Evolutionary conservation across 2,797 vertebrate genomes (phyloP), one percentile per base, ranked within the genome.

Genomic region (Rhynchonycteris naso): DNA sequence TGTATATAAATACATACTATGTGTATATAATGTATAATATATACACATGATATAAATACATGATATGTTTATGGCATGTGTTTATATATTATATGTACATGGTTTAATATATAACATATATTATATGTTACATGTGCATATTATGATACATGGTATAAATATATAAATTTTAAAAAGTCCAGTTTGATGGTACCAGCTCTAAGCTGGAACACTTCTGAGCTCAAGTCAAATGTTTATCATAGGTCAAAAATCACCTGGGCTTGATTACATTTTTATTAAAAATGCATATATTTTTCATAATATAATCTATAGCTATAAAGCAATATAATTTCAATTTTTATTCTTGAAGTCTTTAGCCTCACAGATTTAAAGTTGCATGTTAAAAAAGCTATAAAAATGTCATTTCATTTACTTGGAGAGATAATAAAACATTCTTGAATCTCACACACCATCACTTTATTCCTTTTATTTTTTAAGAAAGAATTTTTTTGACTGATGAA

Each of bases 401-500:
- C 74, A 96, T 47, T 95, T 93, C 54, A 14, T n/a, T 84, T 52
- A 50, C 56, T 94, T 68, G 52, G 56, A 91, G 54, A 94, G 93
- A 85, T 5, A 82, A 65, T 38, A 76, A 90, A 92, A 87, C 15
- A 59, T 76, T 78, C 65, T 72, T 76, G 35, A 94, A 81, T 90
- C 86, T 93, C 30, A 59, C 83, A 84, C 19, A 38, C 56, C 4
- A 63, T 75, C 4, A 87, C 21, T 82, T 87, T 4, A 68, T 4
- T 76, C 1, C 50, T 16, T 56, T 83, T 87, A 28, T 63, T 61
- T 18, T 8, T 8, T 52, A 19, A 83, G 28, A 50, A 59, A 74
- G 87, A 43, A 21, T 88, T 58, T 88, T 58, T 61, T 90, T 79
- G 30, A 43, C 15, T 59, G 21, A 19, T 61, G 68, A 94, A 80